Conservation (phyloP, 2,797 vertebrate species). For the Sternotherus odoratus region DNA sequence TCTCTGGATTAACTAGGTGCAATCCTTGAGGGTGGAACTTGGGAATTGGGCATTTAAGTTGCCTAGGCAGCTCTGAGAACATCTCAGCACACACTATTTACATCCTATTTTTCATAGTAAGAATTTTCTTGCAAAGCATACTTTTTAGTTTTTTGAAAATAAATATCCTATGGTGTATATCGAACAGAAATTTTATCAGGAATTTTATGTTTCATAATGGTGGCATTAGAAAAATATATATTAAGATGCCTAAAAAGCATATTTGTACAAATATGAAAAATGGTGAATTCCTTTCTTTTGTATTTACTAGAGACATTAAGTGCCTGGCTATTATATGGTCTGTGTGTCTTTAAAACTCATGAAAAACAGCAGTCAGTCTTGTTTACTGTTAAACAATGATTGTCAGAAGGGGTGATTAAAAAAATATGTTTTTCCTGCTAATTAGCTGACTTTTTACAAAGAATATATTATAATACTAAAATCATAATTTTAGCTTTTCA, state of each 20-base stretch:
- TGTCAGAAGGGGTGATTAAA: neutral
- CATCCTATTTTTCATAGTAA: neutral
- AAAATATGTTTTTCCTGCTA: neutral
- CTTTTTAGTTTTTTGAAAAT: neutral
- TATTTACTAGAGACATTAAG: slow-evolving; percentile 50
- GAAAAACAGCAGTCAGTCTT: neutral
- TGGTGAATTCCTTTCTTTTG: slow-evolving; percentile 19
- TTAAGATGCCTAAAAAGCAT: neutral
- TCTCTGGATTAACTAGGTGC: neutral
- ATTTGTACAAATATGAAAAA: slow-evolving; percentile 14
- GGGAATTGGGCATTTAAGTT: neutral
- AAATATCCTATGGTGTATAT: neutral
- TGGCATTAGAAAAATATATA: neutral
- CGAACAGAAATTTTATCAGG: neutral
- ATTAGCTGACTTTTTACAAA: neutral
- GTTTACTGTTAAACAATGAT: neutral
- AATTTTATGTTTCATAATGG: neutral
- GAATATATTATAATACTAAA: neutral
- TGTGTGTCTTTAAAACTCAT: neutral
- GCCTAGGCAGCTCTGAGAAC: neutral
- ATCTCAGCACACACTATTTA: neutral
- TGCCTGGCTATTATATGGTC: slow-evolving; percentile 19
- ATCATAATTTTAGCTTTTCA: neutral
- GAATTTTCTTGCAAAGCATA: neutral
- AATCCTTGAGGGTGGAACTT: neutral